Conservation (phyloP, 1,140 invertebrate genomes). For the Andricus grossulariae region DNA sequence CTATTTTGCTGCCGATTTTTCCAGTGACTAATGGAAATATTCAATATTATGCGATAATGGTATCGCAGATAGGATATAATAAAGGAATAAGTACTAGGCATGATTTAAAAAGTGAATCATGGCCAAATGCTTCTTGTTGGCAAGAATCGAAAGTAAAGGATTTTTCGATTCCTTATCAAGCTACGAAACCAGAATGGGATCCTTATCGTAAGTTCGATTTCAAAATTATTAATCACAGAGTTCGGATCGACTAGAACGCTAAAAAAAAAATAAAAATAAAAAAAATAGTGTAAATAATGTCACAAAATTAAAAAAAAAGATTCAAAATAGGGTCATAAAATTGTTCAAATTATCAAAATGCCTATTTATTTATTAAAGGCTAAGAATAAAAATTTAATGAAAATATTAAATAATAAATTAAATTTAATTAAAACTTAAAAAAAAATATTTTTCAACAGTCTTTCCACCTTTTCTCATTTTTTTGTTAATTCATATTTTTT, state of each 20-base stretch:
- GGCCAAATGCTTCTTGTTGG: constrained; percentile 63
- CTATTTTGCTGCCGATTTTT: constrained; percentile 66
- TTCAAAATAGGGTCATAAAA: too few relatives aligned
- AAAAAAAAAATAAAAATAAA: too few relatives aligned
- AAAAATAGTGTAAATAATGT: background rate
- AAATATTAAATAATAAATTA: too few relatives aligned
- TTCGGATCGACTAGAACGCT: too few relatives aligned
- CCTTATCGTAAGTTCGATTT: constrained; percentile 54
- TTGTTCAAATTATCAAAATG: too few relatives aligned
- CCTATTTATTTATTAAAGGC: background rate
- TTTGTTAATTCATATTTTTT: too few relatives aligned
- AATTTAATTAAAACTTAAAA: too few relatives aligned
- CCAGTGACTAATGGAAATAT: constrained; percentile 58
- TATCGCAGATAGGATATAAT: constrained; percentile 55
- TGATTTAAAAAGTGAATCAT: constrained; percentile 44
- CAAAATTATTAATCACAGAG: background rate
- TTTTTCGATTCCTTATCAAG: constrained; percentile 66
- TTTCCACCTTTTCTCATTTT: constrained; percentile 31
- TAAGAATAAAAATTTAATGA: too few relatives aligned
- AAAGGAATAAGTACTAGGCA: constrained; percentile 41
- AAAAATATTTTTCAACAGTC: too few relatives aligned
- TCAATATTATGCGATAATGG: constrained; percentile 66
- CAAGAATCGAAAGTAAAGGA: constrained; percentile 59
- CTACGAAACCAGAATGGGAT: constrained; percentile 55
- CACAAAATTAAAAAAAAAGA: too few relatives aligned